Evolutionary conservation across 1,140 invertebrate species (phyloP).

Genomic region (Lasioglossum baleicum): DNA sequence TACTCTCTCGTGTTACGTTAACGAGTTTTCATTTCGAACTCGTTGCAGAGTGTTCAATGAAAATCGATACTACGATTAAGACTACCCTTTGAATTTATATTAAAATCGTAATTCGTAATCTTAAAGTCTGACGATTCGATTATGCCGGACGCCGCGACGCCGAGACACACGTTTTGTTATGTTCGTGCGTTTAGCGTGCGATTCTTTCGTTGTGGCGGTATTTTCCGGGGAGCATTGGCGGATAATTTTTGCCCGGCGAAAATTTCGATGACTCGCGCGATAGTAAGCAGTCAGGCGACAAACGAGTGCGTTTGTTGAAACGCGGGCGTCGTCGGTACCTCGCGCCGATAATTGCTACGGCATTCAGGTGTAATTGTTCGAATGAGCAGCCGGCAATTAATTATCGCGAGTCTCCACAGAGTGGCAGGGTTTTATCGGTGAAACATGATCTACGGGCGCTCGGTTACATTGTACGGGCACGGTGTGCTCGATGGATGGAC

Average conservation of each 20-base stretch:
- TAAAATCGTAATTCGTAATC: too few relatives aligned
- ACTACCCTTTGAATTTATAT: too few relatives aligned
- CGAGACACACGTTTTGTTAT: too few relatives aligned
- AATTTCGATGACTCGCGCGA: slow-evolving; percentile 35
- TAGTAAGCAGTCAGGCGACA: slow-evolving; percentile 15
- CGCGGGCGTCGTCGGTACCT: not conserved
- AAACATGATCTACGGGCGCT: slow-evolving; percentile 34
- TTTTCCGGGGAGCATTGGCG: not conserved
- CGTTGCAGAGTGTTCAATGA: too few relatives aligned
- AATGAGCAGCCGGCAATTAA: slow-evolving; percentile 43
- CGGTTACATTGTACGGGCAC: not conserved
- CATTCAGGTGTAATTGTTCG: slow-evolving; percentile 61
- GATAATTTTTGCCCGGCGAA: slow-evolving; percentile 34
- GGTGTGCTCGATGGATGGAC: not conserved
- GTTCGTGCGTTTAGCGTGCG: too few relatives aligned
- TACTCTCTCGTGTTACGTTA: too few relatives aligned
- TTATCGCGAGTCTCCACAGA: slow-evolving; percentile 29
- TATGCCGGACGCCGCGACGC: too few relatives aligned
- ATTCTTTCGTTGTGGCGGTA: not conserved
- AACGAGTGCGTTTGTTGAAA: slow-evolving; percentile 35
- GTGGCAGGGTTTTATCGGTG: slow-evolving; percentile 32
- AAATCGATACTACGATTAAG: too few relatives aligned
- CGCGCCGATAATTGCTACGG: slow-evolving; percentile 52
- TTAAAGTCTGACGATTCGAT: too few relatives aligned
- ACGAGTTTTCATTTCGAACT: too few relatives aligned